Conservation (phyloP, 1,140 invertebrate species). For the Tetragnatha versicolor region DNA sequence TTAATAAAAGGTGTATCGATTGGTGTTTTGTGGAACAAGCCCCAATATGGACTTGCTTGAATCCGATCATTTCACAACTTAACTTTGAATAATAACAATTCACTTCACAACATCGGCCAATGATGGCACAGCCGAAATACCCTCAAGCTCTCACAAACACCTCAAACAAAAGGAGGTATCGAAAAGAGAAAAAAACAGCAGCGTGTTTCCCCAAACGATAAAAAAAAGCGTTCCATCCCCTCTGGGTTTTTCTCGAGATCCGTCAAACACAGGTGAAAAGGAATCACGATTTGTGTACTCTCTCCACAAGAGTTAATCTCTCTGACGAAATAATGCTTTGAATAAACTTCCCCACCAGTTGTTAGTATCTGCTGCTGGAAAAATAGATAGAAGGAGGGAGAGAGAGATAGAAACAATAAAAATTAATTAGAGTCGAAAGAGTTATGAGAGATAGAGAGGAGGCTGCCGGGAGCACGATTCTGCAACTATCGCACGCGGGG, state of each 20-base stretch:
- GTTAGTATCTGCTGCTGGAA: not conserved
- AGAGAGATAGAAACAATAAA: conserved; percentile 35
- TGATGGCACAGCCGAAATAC: too few relatives aligned
- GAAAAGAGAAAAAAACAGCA: not conserved
- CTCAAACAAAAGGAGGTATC: too few relatives aligned
- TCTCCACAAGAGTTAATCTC: conserved; percentile 5
- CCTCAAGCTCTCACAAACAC: too few relatives aligned
- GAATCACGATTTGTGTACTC: conserved; percentile 33
- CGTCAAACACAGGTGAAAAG: not conserved
- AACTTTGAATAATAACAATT: too few relatives aligned
- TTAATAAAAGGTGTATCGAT: too few relatives aligned
- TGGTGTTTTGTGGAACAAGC: too few relatives aligned
- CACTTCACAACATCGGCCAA: too few relatives aligned
- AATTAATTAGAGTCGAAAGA: conserved; percentile 46
- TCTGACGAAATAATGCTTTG: conserved; percentile 23
- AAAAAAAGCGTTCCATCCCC: not conserved
- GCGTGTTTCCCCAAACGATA: not conserved
- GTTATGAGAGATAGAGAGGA: conserved; percentile 17
- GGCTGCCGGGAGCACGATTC: conserved; percentile 19
- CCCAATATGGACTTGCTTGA: too few relatives aligned
- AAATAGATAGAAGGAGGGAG: conserved; percentile 31
- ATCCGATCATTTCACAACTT: too few relatives aligned
- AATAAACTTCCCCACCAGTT: not conserved
- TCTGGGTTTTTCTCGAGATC: not conserved
- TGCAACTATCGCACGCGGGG: not conserved